Evolutionary conservation across 2,113 vertebrate genomes (phyloP).

Genomic region (Poecile atricapillus): DNA sequence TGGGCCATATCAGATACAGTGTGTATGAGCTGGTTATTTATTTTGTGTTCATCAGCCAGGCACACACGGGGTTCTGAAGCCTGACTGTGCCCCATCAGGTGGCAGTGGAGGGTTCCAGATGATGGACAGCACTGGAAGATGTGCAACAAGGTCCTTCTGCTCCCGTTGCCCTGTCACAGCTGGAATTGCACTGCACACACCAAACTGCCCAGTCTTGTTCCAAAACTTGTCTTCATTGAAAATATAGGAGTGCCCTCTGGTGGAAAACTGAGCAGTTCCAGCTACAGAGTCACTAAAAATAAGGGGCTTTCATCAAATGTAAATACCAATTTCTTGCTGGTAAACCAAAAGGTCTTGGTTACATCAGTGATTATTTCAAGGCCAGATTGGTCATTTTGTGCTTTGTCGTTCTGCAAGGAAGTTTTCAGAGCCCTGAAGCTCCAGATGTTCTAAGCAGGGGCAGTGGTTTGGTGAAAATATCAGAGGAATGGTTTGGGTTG

Average conservation of each 20-base stretch:
- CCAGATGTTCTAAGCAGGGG: background rate
- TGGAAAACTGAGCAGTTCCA: background rate
- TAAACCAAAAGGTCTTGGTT: background rate
- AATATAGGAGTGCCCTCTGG: conserved; percentile 60
- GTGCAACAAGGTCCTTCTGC: background rate
- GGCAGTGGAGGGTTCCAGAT: background rate
- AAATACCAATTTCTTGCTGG: fast-evolving
- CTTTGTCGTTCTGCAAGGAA: background rate
- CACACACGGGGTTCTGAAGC: background rate
- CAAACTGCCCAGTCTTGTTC: fast-evolving
- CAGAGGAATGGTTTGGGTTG: background rate
- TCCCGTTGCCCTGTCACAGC: background rate
- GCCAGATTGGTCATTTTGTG: background rate
- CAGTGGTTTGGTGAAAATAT: background rate
- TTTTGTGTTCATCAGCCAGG: fast-evolving
- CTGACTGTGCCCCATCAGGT: background rate
- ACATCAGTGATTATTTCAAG: background rate
- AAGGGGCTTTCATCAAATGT: background rate
- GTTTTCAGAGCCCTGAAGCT: background rate
- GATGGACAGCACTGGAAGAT: background rate
- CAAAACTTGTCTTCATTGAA: background rate
- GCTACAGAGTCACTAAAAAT: background rate
- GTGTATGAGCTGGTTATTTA: background rate
- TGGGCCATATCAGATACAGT: fast-evolving
- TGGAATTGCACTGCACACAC: fast-evolving